phyloP scores from a whole-genome alignment of 1,140 invertebrate species.

The Mycetomoellerius zeteki region DNA sequence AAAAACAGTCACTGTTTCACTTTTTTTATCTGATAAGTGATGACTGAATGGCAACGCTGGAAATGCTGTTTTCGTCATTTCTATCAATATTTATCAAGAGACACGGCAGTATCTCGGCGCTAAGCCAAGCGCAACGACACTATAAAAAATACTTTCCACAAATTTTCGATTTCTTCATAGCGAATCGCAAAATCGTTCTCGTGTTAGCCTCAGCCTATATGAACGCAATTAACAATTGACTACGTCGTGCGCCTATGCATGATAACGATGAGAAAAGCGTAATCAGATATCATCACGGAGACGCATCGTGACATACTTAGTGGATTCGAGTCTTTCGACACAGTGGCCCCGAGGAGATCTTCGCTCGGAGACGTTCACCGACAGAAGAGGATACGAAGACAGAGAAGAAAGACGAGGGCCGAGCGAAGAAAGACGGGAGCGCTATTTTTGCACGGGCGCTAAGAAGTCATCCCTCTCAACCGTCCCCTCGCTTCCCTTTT shows the following conservation, averaged over 20 bases:
- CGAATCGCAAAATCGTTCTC: neutral
- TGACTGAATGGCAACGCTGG: too few species aligned
- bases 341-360: slow-evolving; percentile 44
- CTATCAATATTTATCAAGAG: neutral
- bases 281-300: slow-evolving; percentile 56
- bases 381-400: slow-evolving; percentile 26
- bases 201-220: neutral
- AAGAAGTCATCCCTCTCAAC: slow-evolving; percentile 63
- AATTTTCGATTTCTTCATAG: neutral
- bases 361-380: slow-evolving; percentile 40
- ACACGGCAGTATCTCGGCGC: too few species aligned
- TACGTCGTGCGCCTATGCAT: slow-evolving; percentile 20
- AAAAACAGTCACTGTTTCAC: too few species aligned
- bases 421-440: slow-evolving; percentile 34
- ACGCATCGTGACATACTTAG: slow-evolving; percentile 74
- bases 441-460: slow-evolving; percentile 70
- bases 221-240: slow-evolving; percentile 63
- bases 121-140: too few species aligned
- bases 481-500: slow-evolving; percentile 61
- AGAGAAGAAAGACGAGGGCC: slow-evolving; percentile 28
- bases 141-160: neutral
- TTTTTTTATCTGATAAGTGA: too few species aligned
- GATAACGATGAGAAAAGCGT: slow-evolving; percentile 12
- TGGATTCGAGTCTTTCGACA: slow-evolving; percentile 43
- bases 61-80: neutral